phyloP scores from a whole-genome alignment of 1,140 invertebrate species.

The Drosophila sechellia region DNA sequence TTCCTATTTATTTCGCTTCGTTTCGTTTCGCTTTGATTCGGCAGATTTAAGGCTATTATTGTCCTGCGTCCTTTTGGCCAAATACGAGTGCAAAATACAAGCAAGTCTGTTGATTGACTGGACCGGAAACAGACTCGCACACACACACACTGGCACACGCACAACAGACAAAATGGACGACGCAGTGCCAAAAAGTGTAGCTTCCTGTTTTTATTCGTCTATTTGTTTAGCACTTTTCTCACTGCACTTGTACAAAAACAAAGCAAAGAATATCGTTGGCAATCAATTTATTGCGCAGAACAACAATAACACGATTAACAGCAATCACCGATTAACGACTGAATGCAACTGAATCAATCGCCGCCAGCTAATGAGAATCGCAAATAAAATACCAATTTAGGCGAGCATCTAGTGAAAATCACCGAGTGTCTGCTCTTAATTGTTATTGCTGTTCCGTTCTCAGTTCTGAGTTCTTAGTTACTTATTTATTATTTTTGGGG shows the following conservation, averaged over 20 bases:
- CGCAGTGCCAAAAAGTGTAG: constrained; percentile 18
- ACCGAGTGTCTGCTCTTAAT: not conserved
- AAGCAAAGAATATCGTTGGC: constrained; percentile 15
- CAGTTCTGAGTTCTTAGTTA: not conserved
- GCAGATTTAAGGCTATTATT: constrained; percentile 5
- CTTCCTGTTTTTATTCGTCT: not conserved
- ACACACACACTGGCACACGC: constrained; percentile 12
- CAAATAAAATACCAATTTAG: not conserved
- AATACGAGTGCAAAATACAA: constrained; percentile 10
- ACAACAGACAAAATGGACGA: constrained; percentile 65
- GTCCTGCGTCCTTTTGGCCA: constrained; percentile 37
- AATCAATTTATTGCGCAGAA: constrained; percentile 2
- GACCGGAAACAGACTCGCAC: constrained; percentile 38
- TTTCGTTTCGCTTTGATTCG: not conserved
- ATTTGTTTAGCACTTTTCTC: constrained; percentile 17
- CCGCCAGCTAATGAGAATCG: not conserved
- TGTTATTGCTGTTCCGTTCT: not conserved
- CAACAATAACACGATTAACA: constrained; percentile 2
- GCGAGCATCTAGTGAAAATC: not conserved
- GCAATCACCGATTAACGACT: not conserved
- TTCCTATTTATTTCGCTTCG: not conserved
- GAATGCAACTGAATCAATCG: not conserved
- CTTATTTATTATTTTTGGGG: constrained; percentile 6
- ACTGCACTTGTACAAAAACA: constrained; percentile 36
- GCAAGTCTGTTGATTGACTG: constrained; percentile 45